Conservation (phyloP, 2,797 vertebrate species). For the Catamblyrhynchus diadema region DNA sequence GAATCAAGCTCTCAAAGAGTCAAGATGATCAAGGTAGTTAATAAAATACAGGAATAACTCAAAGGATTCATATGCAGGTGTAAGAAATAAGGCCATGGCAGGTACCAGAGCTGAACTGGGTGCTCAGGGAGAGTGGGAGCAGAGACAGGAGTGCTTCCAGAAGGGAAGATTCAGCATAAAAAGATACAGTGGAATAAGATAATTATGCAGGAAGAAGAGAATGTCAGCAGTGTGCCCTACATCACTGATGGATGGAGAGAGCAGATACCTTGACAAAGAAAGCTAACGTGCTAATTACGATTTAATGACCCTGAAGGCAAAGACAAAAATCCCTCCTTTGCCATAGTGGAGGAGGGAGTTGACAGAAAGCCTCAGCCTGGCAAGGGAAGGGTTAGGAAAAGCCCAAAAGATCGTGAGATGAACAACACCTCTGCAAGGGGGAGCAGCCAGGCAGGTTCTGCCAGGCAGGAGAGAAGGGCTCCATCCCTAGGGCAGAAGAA, state of each 20-base stretch:
- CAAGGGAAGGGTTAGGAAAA: neutral
- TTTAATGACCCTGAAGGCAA: neutral
- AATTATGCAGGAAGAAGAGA: neutral
- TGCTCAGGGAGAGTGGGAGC: neutral
- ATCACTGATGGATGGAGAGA: neutral
- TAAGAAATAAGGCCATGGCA: neutral
- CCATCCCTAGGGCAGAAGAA: neutral
- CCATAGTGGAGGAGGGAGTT: neutral
- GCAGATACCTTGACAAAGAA: neutral
- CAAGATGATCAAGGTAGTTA: neutral
- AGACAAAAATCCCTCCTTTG: neutral
- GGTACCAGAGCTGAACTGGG: neutral
- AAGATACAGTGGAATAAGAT: neutral
- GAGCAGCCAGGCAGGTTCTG: neutral
- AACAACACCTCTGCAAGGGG: neutral
- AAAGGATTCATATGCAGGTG: neutral
- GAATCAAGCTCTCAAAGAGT: neutral
- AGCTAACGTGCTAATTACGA: neutral
- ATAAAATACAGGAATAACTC: accelerated
- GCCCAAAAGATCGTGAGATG: neutral
- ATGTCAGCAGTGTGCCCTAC: neutral
- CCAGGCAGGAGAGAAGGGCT: neutral
- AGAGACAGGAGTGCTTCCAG: neutral
- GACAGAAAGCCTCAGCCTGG: neutral
- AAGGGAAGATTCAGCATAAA: neutral